A percentile compares a stretch with the other conserved stretches of the same genome.
phyloP scores from a whole-genome alignment of 2,888 invertebrate species.

The Dryobotodes eremita region DNA sequence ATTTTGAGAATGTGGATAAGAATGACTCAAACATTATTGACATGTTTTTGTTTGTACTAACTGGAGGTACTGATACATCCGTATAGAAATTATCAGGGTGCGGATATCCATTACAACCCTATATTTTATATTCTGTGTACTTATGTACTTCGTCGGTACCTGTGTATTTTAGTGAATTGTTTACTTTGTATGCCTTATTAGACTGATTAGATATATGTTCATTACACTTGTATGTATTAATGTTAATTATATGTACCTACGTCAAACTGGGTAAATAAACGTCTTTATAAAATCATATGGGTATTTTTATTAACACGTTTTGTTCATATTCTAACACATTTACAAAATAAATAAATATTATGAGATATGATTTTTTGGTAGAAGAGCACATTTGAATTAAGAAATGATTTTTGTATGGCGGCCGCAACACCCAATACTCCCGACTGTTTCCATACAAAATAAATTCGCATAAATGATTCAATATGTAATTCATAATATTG shows the following conservation, averaged over 20 bases:
- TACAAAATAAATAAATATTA: slow-evolving; percentile 18
- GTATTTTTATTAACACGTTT: slow-evolving; percentile 46
- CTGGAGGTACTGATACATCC: not conserved
- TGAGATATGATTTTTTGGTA: not conserved
- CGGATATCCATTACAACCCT: slow-evolving; percentile 7
- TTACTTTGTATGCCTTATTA: slow-evolving; percentile 70
- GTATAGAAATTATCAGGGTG: not conserved
- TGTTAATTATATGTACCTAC: slow-evolving; percentile 54
- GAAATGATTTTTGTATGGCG: slow-evolving; percentile 2
- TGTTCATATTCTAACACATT: slow-evolving; percentile 33
- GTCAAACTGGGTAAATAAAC: slow-evolving; percentile 55
- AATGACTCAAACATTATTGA: not conserved
- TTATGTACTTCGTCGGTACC: slow-evolving; percentile 64
- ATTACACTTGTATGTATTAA: slow-evolving; percentile 53
- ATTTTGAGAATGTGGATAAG: not conserved
- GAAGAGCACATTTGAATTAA: not conserved
- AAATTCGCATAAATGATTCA: slow-evolving; percentile 1
- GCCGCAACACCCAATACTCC: not conserved
- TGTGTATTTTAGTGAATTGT: slow-evolving; percentile 63
- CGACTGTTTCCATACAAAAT: slow-evolving; percentile 25
- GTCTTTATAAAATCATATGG: slow-evolving; percentile 40
- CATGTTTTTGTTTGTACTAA: not conserved
- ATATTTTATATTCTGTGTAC: slow-evolving; percentile 44
- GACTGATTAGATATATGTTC: slow-evolving; percentile 70
- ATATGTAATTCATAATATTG: slow-evolving; percentile 29